Conservation (phyloP, 2,888 invertebrate genomes). For the Polydrusus pterygomalis region DNA sequence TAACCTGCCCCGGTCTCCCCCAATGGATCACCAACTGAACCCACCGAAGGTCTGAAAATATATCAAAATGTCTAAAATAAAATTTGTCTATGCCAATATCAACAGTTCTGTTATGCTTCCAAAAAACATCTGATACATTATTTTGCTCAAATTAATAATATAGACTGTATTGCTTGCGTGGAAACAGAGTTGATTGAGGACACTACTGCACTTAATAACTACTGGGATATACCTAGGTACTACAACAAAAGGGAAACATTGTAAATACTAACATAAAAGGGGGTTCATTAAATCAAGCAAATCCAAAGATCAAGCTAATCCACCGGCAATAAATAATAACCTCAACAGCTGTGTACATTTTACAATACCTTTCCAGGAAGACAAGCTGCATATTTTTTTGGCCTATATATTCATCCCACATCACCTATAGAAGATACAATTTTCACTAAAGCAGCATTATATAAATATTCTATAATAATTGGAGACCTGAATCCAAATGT, state of each 20-base stretch:
- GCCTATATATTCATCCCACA: no score
- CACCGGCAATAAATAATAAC: not conserved
- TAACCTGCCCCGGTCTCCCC: no score
- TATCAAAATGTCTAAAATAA: not conserved
- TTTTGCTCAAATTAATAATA: no score
- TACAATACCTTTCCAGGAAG: no score
- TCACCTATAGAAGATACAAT: no score
- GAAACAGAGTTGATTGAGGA: not conserved
- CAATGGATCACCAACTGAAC: no score
- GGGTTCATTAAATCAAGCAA: not conserved
- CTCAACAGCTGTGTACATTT: no score
- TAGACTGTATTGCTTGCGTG: no score
- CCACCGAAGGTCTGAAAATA: no score
- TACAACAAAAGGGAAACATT: slow-evolving; percentile 1
- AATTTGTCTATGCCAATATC: not conserved
- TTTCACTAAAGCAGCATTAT: no score
- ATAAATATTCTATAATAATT: no score
- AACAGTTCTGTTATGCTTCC: not conserved
- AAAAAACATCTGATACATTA: not conserved
- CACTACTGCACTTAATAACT: not conserved
- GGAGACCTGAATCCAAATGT: not conserved
- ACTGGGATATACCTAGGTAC: not conserved
- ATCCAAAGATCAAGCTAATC: not conserved
- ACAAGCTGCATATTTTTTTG: no score
- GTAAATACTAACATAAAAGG: not conserved